phyloP scores from a whole-genome alignment of 2,113 vertebrate species.

The Ranitomeya imitator region DNA sequence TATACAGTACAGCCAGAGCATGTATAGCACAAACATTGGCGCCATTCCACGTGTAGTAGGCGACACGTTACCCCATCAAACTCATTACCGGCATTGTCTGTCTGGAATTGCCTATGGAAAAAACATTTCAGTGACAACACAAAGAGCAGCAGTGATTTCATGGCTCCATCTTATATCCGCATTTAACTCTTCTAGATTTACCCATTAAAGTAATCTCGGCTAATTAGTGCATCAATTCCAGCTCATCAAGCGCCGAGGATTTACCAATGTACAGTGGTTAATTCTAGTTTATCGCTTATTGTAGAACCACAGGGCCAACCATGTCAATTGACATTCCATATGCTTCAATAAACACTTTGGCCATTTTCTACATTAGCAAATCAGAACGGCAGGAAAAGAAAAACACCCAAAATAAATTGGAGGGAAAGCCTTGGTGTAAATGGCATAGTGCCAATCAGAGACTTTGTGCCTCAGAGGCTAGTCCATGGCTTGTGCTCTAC shows the following conservation, averaged over 20 bases:
- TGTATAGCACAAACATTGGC: constrained; percentile 28
- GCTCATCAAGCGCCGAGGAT: constrained; percentile 30
- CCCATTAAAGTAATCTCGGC: constrained; percentile 18
- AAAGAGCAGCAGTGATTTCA: neutral
- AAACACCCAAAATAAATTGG: neutral
- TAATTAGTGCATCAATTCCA: constrained; percentile 47
- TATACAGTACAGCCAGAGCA: neutral
- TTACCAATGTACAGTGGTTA: neutral
- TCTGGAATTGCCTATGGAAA: constrained; percentile 18
- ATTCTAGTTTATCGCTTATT: constrained; percentile 6
- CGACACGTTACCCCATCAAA: neutral
- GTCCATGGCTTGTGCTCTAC: neutral
- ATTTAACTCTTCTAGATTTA: neutral
- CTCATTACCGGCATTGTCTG: constrained; percentile 23
- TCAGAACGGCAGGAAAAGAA: neutral
- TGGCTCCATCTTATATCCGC: neutral
- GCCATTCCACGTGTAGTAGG: neutral
- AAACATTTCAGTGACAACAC: neutral
- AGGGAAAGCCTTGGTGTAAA: neutral
- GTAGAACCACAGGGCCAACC: constrained; percentile 1
- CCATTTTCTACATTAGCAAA: neutral
- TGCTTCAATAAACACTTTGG: neutral
- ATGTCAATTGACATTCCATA: neutral
- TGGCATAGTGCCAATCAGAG: neutral
- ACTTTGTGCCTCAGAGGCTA: neutral